These are phyloP conservation scores for Heptranchias perlo DNA, from an alignment of 2,113 vertebrate species.

Conservation along the genomic window DNA sequence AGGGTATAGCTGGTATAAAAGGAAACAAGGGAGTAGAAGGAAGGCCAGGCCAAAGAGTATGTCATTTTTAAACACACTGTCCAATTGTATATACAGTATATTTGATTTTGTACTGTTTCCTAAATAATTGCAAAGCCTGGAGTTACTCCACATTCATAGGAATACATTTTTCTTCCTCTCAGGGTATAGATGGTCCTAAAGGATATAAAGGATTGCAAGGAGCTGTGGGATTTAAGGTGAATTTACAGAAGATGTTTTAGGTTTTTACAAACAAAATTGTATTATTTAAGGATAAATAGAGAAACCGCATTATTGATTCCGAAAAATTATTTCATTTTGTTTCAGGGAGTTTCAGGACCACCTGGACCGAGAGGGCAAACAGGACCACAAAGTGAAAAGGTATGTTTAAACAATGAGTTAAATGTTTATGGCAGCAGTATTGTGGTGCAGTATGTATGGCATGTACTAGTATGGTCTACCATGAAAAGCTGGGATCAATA, in stretches of 20 bases:
- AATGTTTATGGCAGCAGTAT: not conserved
- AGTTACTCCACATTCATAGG: slow-evolving; percentile 36
- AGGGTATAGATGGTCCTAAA: slow-evolving; percentile 59
- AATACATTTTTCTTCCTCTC: slow-evolving; percentile 44
- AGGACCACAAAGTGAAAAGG: slow-evolving; percentile 51
- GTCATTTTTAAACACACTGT: slow-evolving; percentile 10
- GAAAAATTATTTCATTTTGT: slow-evolving; percentile 40
- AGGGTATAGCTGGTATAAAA: slow-evolving; percentile 58
- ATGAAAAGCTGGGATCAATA: not conserved
- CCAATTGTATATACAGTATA: not conserved
- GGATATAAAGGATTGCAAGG: slow-evolving; percentile 65
- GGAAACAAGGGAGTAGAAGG: slow-evolving; percentile 61
- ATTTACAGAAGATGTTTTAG: not conserved
- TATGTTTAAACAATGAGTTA: slow-evolving; percentile 44
- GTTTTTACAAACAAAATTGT: not conserved
- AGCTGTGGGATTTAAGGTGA: slow-evolving; percentile 63
- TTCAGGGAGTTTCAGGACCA: slow-evolving; percentile 56
- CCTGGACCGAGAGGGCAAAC: slow-evolving; percentile 54
- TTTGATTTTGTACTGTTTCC: not conserved
- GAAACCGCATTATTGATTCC: too few species aligned
- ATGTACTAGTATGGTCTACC: not conserved
- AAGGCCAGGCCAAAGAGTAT: slow-evolving; percentile 53
- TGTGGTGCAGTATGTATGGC: not conserved
- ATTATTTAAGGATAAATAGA: not conserved
- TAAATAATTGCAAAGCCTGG: slow-evolving; percentile 32